Evolutionary conservation across 2,797 vertebrate genomes (phyloP).

Genomic region (Melanotaenia boesemani): DNA sequence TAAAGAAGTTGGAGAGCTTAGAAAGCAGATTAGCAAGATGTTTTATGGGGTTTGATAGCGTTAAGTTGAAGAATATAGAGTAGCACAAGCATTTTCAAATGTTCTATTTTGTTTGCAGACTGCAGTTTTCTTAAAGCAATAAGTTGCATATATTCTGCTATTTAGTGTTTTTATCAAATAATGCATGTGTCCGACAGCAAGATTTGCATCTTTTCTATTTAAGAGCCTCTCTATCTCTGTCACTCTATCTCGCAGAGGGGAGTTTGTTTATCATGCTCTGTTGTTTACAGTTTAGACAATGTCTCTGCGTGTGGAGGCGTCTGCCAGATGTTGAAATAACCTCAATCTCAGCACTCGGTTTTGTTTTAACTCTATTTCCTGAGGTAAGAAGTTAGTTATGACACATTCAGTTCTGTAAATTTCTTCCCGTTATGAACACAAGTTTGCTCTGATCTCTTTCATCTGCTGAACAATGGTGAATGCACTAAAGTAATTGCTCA

Average conservation of each 20-base stretch:
- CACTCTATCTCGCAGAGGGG: not conserved
- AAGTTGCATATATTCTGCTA: not conserved
- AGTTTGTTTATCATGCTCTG: conserved; percentile 40
- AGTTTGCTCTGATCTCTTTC: conserved; percentile 18
- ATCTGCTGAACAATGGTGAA: conserved; percentile 17
- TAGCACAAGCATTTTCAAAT: not conserved
- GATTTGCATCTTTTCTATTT: conserved; percentile 8
- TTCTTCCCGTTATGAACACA: not conserved
- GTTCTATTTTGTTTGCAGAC: not conserved
- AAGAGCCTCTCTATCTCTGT: not conserved
- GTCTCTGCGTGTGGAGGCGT: conserved; percentile 41
- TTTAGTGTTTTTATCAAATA: conserved; percentile 15
- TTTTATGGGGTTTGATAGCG: not conserved
- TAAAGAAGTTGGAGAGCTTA: not conserved
- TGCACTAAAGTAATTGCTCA: conserved; percentile 4
- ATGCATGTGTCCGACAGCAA: conserved; percentile 2
- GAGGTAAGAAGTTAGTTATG: conserved; percentile 21
- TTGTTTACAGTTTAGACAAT: conserved; percentile 43
- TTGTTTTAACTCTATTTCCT: conserved; percentile 32
- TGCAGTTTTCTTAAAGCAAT: not conserved
- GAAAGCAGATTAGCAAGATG: not conserved
- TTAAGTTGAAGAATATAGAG: not conserved
- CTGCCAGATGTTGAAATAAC: conserved; percentile 63
- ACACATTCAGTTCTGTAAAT: conserved; percentile 23
- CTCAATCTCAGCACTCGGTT: conserved; percentile 28